Conservation (phyloP, 2,797 vertebrate species). For the Tenualosa thibaudeaui region DNA sequence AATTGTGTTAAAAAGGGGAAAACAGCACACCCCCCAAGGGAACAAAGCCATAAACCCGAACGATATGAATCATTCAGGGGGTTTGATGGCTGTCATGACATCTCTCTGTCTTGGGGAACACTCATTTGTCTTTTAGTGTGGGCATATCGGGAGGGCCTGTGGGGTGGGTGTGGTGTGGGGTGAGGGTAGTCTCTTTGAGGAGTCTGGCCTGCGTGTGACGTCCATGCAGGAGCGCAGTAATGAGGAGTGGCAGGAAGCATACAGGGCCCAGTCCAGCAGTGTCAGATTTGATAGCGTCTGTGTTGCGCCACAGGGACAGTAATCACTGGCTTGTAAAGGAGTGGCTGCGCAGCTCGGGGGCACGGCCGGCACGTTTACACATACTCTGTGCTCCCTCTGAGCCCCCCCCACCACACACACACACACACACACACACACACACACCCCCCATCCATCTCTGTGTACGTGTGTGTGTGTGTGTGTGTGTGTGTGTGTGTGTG, state of each 20-base stretch:
- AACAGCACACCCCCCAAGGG: neutral
- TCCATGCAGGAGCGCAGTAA: constrained; percentile 38
- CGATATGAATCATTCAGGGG: neutral
- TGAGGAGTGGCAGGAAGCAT: constrained; percentile 48
- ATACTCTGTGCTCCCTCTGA: neutral
- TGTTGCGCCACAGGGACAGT: constrained; percentile 39
- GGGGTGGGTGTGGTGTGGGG: constrained; percentile 16
- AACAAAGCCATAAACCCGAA: neutral
- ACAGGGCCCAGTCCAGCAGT: constrained; percentile 44
- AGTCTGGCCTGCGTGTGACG: neutral
- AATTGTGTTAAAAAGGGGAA: constrained; percentile 16
- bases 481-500: no score
- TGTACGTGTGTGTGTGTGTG: neutral
- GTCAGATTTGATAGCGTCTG: constrained; percentile 54
- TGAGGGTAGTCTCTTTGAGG: constrained; percentile 35
- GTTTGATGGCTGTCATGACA: constrained; percentile 20
- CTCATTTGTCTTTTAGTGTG: constrained; percentile 37
- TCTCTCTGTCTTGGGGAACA: constrained; percentile 18
- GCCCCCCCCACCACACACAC: neutral
- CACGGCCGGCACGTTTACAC: constrained; percentile 26
- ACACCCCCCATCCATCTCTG: neutral
- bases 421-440: no score
- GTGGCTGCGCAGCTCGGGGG: constrained; percentile 14
- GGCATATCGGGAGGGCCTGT: constrained; percentile 21
- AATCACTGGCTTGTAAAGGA: constrained; percentile 40